Percentiles rank a stretch among this genome's conserved stretches.
Conservation (phyloP, 2,797 vertebrate genomes). For the Pagetopsis macropterus region DNA sequence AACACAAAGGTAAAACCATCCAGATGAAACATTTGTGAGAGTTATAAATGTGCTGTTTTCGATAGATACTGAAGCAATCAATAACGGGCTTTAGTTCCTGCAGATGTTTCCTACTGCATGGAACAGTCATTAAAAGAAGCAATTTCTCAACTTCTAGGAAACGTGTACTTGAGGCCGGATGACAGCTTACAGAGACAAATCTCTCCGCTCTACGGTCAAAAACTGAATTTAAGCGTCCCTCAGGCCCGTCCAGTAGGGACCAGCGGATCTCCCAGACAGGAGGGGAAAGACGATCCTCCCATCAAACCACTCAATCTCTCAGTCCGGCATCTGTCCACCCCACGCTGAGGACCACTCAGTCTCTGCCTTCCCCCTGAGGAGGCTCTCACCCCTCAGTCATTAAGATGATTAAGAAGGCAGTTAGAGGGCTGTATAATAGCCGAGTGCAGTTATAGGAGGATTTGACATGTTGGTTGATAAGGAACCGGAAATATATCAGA, state of each 20-base stretch:
- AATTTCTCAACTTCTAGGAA: constrained; percentile 38
- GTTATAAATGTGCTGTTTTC: constrained; percentile 27
- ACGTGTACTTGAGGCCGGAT: constrained; percentile 32
- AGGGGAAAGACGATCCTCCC: constrained; percentile 76
- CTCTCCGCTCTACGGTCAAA: constrained; percentile 29
- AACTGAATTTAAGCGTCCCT: constrained; percentile 50
- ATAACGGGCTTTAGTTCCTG: constrained; percentile 14
- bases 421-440: constrained; percentile 48
- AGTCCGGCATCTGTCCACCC: constrained; percentile 68
- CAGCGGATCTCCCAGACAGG: constrained; percentile 66
- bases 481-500: constrained; percentile 12
- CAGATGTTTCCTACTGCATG: constrained; percentile 46
- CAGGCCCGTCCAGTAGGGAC: constrained; percentile 45
- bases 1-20: constrained; percentile 33
- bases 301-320: constrained; percentile 67
- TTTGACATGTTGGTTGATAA: constrained; percentile 11
- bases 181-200: constrained; percentile 51
- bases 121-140: constrained; percentile 17
- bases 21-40: constrained; percentile 22
- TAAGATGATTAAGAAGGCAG: constrained; percentile 69
- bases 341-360: constrained; percentile 53
- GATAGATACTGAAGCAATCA: constrained; percentile 1
- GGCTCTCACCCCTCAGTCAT: constrained; percentile 48
- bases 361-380: constrained; percentile 58
- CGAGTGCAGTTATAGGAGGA: constrained; percentile 22